Evolutionary conservation across 2,888 invertebrate genomes (phyloP).

Genomic region (Philonicus albiceps): DNA sequence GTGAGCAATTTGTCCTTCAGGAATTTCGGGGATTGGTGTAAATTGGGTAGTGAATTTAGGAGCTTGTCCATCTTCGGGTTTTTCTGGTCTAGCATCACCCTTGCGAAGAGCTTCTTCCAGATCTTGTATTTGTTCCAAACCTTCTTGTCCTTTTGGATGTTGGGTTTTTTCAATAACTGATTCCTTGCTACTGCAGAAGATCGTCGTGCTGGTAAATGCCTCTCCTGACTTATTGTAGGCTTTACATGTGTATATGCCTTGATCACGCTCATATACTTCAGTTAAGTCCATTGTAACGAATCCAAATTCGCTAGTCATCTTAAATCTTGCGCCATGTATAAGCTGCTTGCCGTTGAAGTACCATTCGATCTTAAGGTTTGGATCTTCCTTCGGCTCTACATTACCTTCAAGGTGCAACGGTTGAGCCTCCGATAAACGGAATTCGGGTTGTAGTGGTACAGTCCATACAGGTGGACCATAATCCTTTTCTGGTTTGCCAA

Average conservation of each 20-base stretch:
- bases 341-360: constrained; percentile 90
- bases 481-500: constrained; percentile 76
- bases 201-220: constrained; percentile 90
- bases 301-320: constrained; percentile 94
- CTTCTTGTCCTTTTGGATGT: constrained; percentile 95
- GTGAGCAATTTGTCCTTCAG: constrained; percentile 96
- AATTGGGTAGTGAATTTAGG: constrained; percentile 90
- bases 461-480: constrained; percentile 89
- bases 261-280: constrained; percentile 91
- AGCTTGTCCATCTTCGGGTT: constrained; percentile 81
- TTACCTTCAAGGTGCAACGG: constrained; percentile 92
- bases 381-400: constrained; percentile 93
- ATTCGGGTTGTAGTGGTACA: constrained; percentile 81
- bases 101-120: constrained; percentile 85
- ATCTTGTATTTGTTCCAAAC: constrained; percentile 88
- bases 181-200: constrained; percentile 83
- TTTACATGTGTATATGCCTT: constrained; percentile 92
- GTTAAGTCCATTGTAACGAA: constrained; percentile 93
- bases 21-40: constrained; percentile 80
- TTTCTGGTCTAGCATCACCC: constrained; percentile 72
- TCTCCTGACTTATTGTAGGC: constrained; percentile 88
- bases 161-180: constrained; percentile 87
- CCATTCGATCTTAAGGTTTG: constrained; percentile 91
- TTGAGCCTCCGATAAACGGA: constrained; percentile 82
- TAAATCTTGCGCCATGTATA: constrained; percentile 88